phyloP scores from a whole-genome alignment of 2,113 vertebrate genomes.

The Gasterosteus aculeatus region DNA sequence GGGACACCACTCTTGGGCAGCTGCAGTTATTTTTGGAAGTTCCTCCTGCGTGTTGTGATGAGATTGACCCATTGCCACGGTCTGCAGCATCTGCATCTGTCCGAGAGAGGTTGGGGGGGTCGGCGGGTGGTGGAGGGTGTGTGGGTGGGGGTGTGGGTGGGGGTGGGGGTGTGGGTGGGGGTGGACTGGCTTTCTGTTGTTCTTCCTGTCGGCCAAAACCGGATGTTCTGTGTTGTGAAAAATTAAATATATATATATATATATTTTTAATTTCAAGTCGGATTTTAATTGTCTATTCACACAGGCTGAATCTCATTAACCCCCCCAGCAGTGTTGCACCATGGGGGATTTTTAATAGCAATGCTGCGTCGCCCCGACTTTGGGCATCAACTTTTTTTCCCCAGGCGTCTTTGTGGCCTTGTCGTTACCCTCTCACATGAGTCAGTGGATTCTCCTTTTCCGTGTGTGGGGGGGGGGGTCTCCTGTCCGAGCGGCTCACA shows the following conservation, averaged over 20 bases:
- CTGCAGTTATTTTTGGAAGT: slow-evolving; percentile 58
- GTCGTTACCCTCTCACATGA: slow-evolving; percentile 54
- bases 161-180: too few species aligned
- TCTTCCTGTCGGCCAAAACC: slow-evolving; percentile 2
- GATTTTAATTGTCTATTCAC: slow-evolving; percentile 11
- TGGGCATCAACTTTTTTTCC: slow-evolving; percentile 20
- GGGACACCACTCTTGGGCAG: slow-evolving; percentile 30
- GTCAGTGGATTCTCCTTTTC: slow-evolving; percentile 58
- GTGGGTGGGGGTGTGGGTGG: too few species aligned
- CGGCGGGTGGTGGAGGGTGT: too few species aligned
- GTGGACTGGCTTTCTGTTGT: slow-evolving; percentile 6
- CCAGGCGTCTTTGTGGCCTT: slow-evolving; percentile 23
- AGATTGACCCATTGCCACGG: slow-evolving; percentile 64
- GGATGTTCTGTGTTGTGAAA: slow-evolving; percentile 2
- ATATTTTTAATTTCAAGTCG: not conserved
- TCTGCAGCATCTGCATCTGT: slow-evolving; percentile 63
- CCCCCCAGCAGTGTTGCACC: not conserved
- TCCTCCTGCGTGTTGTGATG: slow-evolving; percentile 42
- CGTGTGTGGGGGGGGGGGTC: slow-evolving; percentile 48
- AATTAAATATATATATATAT: too few species aligned
- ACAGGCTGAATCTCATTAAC: not conserved
- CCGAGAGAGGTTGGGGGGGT: slow-evolving; percentile 15
- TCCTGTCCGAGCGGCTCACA: slow-evolving; percentile 55
- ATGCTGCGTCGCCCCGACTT: not conserved
- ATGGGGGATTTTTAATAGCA: slow-evolving; percentile 29